Base-by-base conservation (phyloP, 2,888 invertebrate genomes). In the Eupithecia exiguata region DNA sequence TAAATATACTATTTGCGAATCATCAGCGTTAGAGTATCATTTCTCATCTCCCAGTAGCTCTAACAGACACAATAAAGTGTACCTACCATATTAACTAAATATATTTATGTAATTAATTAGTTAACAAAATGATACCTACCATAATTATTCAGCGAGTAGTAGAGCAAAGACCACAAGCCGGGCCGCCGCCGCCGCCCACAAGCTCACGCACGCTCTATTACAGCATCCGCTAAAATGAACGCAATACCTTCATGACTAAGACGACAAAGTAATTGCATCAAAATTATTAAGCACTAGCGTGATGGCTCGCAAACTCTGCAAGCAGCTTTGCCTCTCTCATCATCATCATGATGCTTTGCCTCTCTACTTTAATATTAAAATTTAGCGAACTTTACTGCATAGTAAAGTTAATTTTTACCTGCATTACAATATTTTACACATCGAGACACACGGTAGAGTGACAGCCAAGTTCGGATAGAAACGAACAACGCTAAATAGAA, bases 251-350 rank as follows among this genome's bases (percentile, higher is more conserved):
- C 21, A n/a, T 58, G 61, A 4, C 30, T 30, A 30, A 1, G 4
- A 16, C 30, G 35, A 46, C 73, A 70, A 70, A 70, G 61, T 73
- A 70, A 73, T 73, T 70, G 61, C 69, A 73, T 69, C 36, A 70
- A 70, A 73, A 67, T 73, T 40, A 69, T 67, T 61, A 61, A 61
- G 61, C 30, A 16, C 30, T 61, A 25, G 38, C 65, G 40, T 18
- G 69, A n/a, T 18, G 66, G 66, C 69, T 30, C 61, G 36, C 46
- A 66, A 69, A 65, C 72, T 66, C 66, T 69, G 30, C 61, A n/a
- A n/a, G n/a, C n/a, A 30, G 61, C 30, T 5, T 16, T 61, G 30
- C 30, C 6, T 16, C 30, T 61, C 25, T 14, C n/a, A n/a, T n/a
- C n/a, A n/a, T n/a, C n/a, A n/a, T n/a, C n/a, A n/a, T n/a, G n/a